These are phyloP conservation scores for Meloidogyne floridensis DNA, from an alignment of 1,140 invertebrate species.

Conservation along the genomic window DNA sequence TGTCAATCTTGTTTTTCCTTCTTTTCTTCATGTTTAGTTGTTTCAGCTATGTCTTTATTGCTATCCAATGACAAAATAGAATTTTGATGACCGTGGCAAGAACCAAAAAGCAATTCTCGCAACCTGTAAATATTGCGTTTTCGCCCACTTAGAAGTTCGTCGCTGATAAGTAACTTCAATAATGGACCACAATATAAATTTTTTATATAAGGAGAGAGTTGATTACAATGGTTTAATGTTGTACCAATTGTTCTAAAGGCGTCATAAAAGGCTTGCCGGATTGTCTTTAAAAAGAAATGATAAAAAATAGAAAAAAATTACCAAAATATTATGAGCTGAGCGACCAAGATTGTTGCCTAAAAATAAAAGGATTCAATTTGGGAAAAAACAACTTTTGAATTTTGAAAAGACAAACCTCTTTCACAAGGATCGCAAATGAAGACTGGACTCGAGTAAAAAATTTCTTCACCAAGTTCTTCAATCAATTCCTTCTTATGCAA, in stretches of 20 bases:
- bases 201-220: slow-evolving; percentile 2
- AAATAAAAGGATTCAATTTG: neutral
- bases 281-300: neutral
- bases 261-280: slow-evolving; percentile 32
- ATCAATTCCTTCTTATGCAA: slow-evolving; percentile 12
- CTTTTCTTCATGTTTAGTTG: neutral
- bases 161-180: slow-evolving; percentile 32
- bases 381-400: neutral
- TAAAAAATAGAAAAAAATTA: neutral
- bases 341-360: slow-evolving; percentile 49
- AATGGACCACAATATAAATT: slow-evolving; percentile 34
- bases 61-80: neutral
- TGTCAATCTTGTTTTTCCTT: neutral
- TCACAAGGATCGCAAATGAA: slow-evolving; percentile 29
- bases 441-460: slow-evolving; percentile 13
- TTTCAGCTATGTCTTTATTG: neutral
- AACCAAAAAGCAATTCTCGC: slow-evolving; percentile 7
- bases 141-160: neutral
- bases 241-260: slow-evolving; percentile 23
- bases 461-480: slow-evolving; percentile 21
- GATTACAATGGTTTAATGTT: slow-evolving; percentile 18
- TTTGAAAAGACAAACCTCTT: neutral
- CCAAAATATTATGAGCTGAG: slow-evolving; percentile 40
- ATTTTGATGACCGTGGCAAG: neutral
- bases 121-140: neutral